These are phyloP conservation scores for Drosophila paranaensis DNA, from an alignment of 2,888 invertebrate species.

Conservation along the genomic window DNA sequence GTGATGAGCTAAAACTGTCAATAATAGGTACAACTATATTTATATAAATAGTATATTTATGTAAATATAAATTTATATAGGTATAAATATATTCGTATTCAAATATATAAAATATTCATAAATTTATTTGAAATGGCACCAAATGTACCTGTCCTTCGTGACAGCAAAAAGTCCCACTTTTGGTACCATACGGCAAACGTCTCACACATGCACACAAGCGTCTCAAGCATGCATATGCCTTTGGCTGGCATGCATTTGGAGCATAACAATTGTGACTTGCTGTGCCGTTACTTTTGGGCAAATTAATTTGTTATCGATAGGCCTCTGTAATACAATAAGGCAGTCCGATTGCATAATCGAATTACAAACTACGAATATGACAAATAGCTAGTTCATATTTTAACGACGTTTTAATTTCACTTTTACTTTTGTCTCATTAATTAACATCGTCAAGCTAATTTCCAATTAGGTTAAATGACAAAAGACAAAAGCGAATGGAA, in stretches of 20 bases:
- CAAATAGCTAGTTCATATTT: slow-evolving; percentile 24
- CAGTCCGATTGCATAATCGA: slow-evolving; percentile 26
- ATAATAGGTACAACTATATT: no score
- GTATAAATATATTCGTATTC: no score
- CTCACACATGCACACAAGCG: not conserved
- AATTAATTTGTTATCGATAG: slow-evolving; percentile 40
- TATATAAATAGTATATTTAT: no score
- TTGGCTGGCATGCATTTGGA: slow-evolving; percentile 1
- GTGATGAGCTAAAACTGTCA: no score
- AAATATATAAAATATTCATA: no score
- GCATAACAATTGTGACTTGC: slow-evolving; percentile 18
- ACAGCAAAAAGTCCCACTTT: not conserved
- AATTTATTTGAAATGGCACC: no score
- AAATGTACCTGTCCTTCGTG: no score
- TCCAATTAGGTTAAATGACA: slow-evolving; percentile 61
- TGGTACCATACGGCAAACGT: not conserved
- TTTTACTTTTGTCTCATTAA: slow-evolving; percentile 75
- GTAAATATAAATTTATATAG: no score
- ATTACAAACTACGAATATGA: slow-evolving; percentile 19
- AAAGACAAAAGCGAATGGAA: slow-evolving; percentile 51
- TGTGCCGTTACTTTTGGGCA: slow-evolving; percentile 24
- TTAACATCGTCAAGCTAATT: slow-evolving; percentile 48
- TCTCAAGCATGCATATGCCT: not conserved
- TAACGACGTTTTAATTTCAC: slow-evolving; percentile 30
- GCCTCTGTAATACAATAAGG: slow-evolving; percentile 8